Conservation (phyloP, 2,113 vertebrate species). For the Tyto alba region DNA sequence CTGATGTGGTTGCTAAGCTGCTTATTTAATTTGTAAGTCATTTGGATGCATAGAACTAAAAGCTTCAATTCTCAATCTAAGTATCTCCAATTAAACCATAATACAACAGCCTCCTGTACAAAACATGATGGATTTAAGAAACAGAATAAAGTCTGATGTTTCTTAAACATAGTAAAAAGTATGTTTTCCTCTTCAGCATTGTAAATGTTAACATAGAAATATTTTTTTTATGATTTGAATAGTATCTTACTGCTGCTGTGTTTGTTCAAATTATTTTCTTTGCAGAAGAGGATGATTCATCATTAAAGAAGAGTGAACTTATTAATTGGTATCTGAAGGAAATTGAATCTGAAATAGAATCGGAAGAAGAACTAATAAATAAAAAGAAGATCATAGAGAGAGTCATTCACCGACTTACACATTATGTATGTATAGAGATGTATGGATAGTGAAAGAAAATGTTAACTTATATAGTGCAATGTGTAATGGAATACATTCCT, state of each 20-base stretch:
- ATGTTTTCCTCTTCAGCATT: neutral
- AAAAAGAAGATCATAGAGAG: constrained; percentile 94
- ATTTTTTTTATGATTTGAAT: neutral
- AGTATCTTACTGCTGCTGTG: neutral
- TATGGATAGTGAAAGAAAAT: neutral
- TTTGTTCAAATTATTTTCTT: neutral
- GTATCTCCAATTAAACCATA: neutral
- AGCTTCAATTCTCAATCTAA: neutral
- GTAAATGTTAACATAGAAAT: neutral
- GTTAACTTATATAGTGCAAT: neutral
- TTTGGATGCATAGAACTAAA: neutral
- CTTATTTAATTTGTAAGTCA: neutral
- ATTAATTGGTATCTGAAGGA: constrained; percentile 98
- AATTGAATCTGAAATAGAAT: constrained; percentile 96
- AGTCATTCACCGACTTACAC: constrained; percentile 91
- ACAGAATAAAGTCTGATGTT: neutral
- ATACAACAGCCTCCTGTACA: neutral
- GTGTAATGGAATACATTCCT: neutral
- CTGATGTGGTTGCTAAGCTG: neutral
- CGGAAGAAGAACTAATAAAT: constrained; percentile 91
- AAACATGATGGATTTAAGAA: neutral
- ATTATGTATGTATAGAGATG: constrained; percentile 83
- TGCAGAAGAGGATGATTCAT: constrained; percentile 87
- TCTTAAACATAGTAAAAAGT: neutral
- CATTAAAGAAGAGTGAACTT: constrained; percentile 88